Conservation (phyloP, 2,797 vertebrate genomes). For the Atherinosoma microstoma region DNA sequence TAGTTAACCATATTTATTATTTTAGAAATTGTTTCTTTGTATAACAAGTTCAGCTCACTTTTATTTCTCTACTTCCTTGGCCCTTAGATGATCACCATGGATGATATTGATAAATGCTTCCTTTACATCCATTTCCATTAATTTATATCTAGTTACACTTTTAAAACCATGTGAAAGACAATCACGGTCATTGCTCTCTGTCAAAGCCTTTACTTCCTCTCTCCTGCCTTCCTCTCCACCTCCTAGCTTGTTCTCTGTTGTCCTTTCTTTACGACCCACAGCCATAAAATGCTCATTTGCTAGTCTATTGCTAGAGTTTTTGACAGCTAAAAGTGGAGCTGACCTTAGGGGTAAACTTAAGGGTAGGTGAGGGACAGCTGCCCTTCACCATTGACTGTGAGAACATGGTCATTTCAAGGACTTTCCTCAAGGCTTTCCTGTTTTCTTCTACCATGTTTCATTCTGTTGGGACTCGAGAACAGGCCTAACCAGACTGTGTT, state of each 20-base stretch:
- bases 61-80: slow-evolving; percentile 12
- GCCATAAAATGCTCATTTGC: slow-evolving; percentile 80
- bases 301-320: slow-evolving; percentile 45
- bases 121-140: slow-evolving; percentile 46
- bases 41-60: neutral
- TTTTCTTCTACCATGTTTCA: slow-evolving; percentile 34
- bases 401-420: slow-evolving; percentile 51
- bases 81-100: slow-evolving; percentile 12
- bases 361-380: slow-evolving; percentile 66
- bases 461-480: slow-evolving; percentile 25
- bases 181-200: slow-evolving; percentile 55
- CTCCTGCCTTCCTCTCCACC: slow-evolving; percentile 53
- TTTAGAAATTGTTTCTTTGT: slow-evolving; percentile 23
- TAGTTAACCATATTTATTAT: slow-evolving; percentile 1
- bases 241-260: slow-evolving; percentile 43
- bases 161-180: slow-evolving; percentile 58
- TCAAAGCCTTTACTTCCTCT: slow-evolving; percentile 70
- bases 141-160: slow-evolving; percentile 52
- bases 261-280: slow-evolving; percentile 52
- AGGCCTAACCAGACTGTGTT: slow-evolving; percentile 22
- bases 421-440: slow-evolving; percentile 47
- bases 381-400: slow-evolving; percentile 50
- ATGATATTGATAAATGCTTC: slow-evolving; percentile 30
- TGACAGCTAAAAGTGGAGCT: slow-evolving; percentile 45
- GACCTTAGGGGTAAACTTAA: slow-evolving; percentile 36